These are phyloP conservation scores for Elegia similella DNA, from an alignment of 2,888 invertebrate genomes.

Conservation along the genomic window DNA sequence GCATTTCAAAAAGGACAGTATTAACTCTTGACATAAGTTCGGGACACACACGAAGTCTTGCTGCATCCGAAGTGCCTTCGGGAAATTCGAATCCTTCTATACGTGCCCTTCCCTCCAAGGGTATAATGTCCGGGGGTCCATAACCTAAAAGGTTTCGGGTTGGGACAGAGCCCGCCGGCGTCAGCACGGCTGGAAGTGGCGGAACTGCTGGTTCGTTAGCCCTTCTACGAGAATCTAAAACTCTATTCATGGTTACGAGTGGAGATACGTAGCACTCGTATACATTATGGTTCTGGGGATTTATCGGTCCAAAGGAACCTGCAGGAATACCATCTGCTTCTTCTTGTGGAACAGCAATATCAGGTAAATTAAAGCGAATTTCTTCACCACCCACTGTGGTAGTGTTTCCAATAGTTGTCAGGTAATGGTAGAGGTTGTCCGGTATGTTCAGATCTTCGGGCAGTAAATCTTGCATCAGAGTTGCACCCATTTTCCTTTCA, in stretches of 20 bases:
- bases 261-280: conserved; percentile 21
- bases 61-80: not conserved
- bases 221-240: not conserved
- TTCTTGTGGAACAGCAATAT: conserved; percentile 10
- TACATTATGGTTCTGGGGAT: conserved; percentile 17
- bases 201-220: not conserved
- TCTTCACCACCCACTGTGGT: conserved; percentile 23
- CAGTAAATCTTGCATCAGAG: no score
- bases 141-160: conserved; percentile 17
- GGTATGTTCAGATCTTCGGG: no score
- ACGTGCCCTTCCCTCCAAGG: not conserved
- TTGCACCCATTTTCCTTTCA: no score
- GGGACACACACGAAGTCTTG: not conserved
- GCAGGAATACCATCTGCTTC: not conserved
- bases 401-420: no score
- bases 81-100: not conserved
- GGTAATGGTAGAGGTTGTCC: no score
- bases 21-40: not conserved
- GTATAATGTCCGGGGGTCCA: not conserved
- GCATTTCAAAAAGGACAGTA: not conserved
- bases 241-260: conserved; percentile 15
- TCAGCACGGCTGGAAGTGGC: conserved; percentile 10
- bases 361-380: conserved; percentile 7
- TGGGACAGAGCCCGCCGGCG: conserved; percentile 10
- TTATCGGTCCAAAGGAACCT: conserved; percentile 6